Conservation (phyloP, 2,113 vertebrate genomes). For the Bucco capensis region DNA sequence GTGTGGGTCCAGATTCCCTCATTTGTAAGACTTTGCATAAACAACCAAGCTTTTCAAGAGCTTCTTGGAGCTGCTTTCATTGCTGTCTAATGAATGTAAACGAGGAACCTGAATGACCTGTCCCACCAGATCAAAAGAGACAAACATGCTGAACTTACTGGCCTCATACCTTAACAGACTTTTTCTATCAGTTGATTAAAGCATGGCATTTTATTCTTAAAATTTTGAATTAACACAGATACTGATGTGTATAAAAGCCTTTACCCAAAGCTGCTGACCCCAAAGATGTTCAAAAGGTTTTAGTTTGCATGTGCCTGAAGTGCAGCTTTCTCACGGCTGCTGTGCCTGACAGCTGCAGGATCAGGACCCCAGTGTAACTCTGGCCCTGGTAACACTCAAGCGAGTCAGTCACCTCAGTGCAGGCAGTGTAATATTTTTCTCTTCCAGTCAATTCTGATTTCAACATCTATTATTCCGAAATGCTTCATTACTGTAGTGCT, state of each 20-base stretch:
- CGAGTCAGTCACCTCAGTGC: no score
- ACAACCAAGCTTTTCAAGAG: background rate
- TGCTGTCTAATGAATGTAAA: background rate
- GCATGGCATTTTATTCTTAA: background rate
- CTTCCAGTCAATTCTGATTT: background rate
- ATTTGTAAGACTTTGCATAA: background rate
- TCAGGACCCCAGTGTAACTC: background rate
- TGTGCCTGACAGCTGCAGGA: accelerated
- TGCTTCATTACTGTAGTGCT: background rate
- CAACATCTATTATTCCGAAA: background rate
- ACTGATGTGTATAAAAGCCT: background rate
- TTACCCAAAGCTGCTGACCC: background rate
- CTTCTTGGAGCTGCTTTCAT: background rate
- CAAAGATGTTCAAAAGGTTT: background rate
- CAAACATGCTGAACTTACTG: background rate
- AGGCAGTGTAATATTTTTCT: background rate
- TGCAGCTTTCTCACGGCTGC: background rate
- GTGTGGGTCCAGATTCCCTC: background rate
- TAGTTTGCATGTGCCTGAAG: background rate
- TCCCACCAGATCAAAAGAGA: background rate
- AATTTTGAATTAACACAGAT: background rate
- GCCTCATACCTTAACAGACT: background rate
- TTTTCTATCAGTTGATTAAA: background rate
- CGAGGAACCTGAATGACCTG: background rate
- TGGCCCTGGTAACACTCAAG: accelerated